A percentile compares a stretch with the other conserved stretches of the same genome.
Evolutionary conservation across 2,113 vertebrate genomes (phyloP).

Genomic region (Gadus macrocephalus): DNA sequence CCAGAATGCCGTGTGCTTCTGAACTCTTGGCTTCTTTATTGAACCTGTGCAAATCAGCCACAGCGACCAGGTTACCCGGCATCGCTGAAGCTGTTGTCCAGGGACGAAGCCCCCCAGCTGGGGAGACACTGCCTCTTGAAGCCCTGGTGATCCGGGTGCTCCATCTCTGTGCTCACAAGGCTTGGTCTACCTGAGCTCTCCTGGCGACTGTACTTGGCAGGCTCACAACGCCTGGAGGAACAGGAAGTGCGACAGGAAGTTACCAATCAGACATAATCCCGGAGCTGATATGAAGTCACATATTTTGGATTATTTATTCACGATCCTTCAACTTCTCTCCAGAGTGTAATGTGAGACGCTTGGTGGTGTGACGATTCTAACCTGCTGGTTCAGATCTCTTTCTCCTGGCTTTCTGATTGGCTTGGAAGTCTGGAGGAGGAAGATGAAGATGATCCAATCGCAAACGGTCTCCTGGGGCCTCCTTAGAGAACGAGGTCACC

Average conservation of each 20-base stretch:
- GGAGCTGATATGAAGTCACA: no score
- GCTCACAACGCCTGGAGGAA: slow-evolving; percentile 56
- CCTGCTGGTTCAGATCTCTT: slow-evolving; percentile 80
- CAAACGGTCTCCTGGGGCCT: slow-evolving; percentile 54
- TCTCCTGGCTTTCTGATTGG: slow-evolving; percentile 83
- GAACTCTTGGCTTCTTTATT: slow-evolving; percentile 77
- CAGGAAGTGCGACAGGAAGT: neutral
- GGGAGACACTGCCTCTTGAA: slow-evolving; percentile 51
- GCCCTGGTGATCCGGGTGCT: slow-evolving; percentile 60
- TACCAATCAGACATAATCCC: neutral
- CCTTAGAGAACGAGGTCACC: slow-evolving; percentile 64
- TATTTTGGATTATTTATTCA: no score
- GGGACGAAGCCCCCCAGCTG: slow-evolving; percentile 50
- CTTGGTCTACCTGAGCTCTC: slow-evolving; percentile 51
- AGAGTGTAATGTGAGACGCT: neutral
- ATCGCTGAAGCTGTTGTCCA: slow-evolving; percentile 48
- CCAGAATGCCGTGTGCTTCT: slow-evolving; percentile 34
- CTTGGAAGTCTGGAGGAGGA: slow-evolving; percentile 84
- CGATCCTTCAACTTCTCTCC: no score
- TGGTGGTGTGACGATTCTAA: slow-evolving; percentile 46
- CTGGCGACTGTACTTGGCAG: slow-evolving; percentile 46
- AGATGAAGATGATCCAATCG: slow-evolving; percentile 76
- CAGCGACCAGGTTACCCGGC: slow-evolving; percentile 53
- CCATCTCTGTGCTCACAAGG: slow-evolving; percentile 40
- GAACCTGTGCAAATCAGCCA: slow-evolving; percentile 65